Conservation (phyloP, 2,113 vertebrate species). For the Bos indicus region DNA sequence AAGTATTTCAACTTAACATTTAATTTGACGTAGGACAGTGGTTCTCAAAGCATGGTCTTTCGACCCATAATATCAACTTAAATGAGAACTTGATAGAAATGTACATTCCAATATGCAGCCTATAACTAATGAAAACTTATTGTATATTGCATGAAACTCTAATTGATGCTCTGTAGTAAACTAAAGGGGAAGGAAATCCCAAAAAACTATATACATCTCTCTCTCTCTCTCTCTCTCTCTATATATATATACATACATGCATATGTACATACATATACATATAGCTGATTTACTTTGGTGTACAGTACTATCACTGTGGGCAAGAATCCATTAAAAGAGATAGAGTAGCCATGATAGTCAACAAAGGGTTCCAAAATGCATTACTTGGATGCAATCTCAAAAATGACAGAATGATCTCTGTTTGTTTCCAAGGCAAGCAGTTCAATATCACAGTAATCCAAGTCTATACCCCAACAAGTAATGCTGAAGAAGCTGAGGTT, state of each 20-base stretch:
- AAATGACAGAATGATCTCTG: not conserved
- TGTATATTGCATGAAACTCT: not conserved
- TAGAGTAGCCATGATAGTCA: not conserved
- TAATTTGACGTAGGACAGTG: not conserved
- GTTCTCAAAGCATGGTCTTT: not conserved
- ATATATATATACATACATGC: not conserved
- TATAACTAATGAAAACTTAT: not conserved
- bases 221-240: too few relatives aligned
- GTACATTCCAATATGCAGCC: not conserved
- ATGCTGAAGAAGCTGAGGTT: not conserved
- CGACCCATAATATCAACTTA: not conserved
- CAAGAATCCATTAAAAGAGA: not conserved
- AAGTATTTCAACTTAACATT: not conserved
- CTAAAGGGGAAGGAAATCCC: not conserved
- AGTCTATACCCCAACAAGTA: not conserved
- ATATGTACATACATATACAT: not conserved
- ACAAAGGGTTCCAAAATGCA: not conserved
- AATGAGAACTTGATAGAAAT: not conserved
- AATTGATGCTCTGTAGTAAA: not conserved
- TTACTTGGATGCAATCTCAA: not conserved
- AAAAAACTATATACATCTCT: not conserved
- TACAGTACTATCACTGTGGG: not conserved
- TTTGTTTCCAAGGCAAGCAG: not conserved
- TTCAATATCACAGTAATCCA: not conserved
- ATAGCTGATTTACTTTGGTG: not conserved